Evolutionary conservation across 2,888 invertebrate species (phyloP), one percentile per base, ranked within the genome.

Genomic region (Tetropium fuscum): DNA sequence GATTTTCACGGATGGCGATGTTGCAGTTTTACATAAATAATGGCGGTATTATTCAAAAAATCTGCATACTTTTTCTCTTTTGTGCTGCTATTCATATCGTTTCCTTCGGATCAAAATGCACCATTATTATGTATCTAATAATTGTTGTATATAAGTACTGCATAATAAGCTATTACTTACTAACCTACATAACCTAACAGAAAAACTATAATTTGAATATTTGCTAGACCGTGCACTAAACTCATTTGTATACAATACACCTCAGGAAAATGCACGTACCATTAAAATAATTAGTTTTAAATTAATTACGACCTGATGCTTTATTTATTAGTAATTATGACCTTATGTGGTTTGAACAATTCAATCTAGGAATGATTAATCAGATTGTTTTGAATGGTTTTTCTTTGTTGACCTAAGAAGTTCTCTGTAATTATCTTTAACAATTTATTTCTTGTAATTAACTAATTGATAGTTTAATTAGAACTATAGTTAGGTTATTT

Each of bases 211-310:
- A 56, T 60, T 60, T 47, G 53, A 60, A 56, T 60, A 53, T 41
- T 43, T 34, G 45, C 44, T 47, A 56, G 55, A 49, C 41, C 56
- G 45, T 56, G 49, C 45, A 51, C 36, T 19, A 30, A 38, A 45
- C 51, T 45, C 22, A 60, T 60, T 60, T 60, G 60, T 60, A 60
- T 60, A 60, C 60, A 60, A 60, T 60, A 43, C 34, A 45, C 60
- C 56, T 22, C 36, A 53, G 56, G 56, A 56, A 60, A 51, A 53
- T 55, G 36, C 16, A 38, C 30, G 25, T 40, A 40, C 43, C 45
- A 53, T 59, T 63, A 58, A 60, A 60, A 54, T 43, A 40, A 58
- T 63, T 41, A 57, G 49, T 57, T 49, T 41, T 25, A 59, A 54
- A 62, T 54, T 56, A 49, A 60, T 60, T 48, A 45, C 36, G 45